phyloP scores from a whole-genome alignment of 2,797 vertebrate species.

The Odontamblyopus lacepedii region DNA sequence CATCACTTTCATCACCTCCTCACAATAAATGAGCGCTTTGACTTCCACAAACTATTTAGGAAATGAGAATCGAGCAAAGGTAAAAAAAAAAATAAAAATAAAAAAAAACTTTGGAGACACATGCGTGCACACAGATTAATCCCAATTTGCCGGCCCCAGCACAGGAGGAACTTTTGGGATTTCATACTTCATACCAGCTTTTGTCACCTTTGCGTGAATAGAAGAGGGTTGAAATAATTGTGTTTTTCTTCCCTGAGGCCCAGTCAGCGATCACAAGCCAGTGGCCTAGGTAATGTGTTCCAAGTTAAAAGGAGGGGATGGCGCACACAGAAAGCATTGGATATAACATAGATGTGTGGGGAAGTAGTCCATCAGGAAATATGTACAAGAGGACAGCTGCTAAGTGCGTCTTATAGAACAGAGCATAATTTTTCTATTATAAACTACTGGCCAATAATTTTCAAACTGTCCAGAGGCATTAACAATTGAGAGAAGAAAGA shows the following conservation, averaged over 20 bases:
- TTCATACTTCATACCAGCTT: slow-evolving; percentile 85
- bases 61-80: slow-evolving; percentile 68
- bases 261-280: slow-evolving; percentile 75
- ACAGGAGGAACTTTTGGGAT: slow-evolving; percentile 76
- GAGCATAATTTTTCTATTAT: slow-evolving; percentile 22
- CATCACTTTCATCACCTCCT: slow-evolving; percentile 25
- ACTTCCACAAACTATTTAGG: slow-evolving; percentile 63
- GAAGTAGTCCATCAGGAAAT: slow-evolving; percentile 22
- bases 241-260: slow-evolving; percentile 74
- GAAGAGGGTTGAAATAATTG: slow-evolving; percentile 78
- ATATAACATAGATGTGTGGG: slow-evolving; percentile 46
- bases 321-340: slow-evolving; percentile 30
- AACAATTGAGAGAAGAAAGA: neutral
- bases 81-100: slow-evolving; percentile 15
- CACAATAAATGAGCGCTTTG: slow-evolving; percentile 47
- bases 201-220: slow-evolving; percentile 80
- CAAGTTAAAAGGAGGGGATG: slow-evolving; percentile 38
- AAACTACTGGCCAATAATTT: neutral
- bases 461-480: too few species aligned
- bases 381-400: slow-evolving; percentile 18
- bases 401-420: slow-evolving; percentile 20
- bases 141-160: slow-evolving; percentile 72
- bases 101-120: slow-evolving; percentile 72
- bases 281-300: slow-evolving; percentile 81
- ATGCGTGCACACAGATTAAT: slow-evolving; percentile 77